phyloP scores from a whole-genome alignment of 2,888 invertebrate species.

The Ochropacha duplaris region DNA sequence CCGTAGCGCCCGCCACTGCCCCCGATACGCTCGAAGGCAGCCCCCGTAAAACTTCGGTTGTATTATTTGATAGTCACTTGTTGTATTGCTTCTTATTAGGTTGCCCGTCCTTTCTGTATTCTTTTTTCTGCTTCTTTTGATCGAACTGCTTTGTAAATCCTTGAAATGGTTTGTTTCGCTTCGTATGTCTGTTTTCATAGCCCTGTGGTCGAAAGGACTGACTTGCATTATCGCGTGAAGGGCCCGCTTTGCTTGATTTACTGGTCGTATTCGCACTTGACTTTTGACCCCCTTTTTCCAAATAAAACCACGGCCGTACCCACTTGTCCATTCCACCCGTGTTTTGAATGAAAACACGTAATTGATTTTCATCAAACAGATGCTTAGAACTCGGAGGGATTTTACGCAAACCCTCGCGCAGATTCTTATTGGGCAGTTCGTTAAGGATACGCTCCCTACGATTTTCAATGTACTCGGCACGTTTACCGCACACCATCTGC shows the following conservation, averaged over 20 bases:
- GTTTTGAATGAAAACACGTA: not conserved
- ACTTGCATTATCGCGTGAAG: not conserved
- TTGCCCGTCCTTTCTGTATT: not conserved
- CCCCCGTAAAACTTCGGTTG: not conserved
- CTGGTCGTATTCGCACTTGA: not conserved
- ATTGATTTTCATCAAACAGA: not conserved
- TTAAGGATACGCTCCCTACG: not conserved
- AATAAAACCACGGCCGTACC: not conserved
- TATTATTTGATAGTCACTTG: not conserved
- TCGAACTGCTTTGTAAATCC: not conserved
- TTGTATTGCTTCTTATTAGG: not conserved
- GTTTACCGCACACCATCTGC: not conserved
- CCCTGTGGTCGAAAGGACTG: not conserved
- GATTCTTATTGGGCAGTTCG: not conserved
- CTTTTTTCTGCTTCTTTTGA: not conserved
- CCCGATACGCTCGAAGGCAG: constrained; percentile 11
- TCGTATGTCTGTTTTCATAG: not conserved
- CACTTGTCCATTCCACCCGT: not conserved
- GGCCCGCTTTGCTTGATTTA: not conserved
- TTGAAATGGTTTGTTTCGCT: not conserved
- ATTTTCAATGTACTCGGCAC: not conserved
- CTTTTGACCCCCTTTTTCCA: not conserved
- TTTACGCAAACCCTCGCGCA: no score
- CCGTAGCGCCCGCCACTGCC: constrained; percentile 14
- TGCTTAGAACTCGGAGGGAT: not conserved